Evolutionary conservation across 2,797 vertebrate species (phyloP), one percentile per base, ranked within the genome.

Genomic region (Gymnopithys bicolor): DNA sequence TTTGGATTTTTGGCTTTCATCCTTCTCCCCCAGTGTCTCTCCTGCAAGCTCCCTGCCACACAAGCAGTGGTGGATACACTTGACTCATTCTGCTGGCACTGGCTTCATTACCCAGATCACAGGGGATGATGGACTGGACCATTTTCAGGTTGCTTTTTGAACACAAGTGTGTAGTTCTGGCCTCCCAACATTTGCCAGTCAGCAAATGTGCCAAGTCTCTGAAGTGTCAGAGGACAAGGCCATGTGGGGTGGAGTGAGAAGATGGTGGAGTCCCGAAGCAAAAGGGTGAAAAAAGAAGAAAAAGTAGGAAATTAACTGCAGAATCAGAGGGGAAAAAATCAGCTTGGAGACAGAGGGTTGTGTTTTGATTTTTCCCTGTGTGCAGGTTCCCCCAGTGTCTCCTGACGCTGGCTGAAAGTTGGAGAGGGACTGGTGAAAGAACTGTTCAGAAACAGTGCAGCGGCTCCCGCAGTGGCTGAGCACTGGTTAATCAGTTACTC

Each of bases 401-500:
- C 30, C 55, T 71, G 3, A 0, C 28, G 78, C 49, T 84, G 84
- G 21, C 37, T 5, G 4, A 62, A 86, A 77, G 11, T 83, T 13
- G 32, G 30, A 77, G 73, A 25, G 45, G 46, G 24, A 27, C 35
- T 5, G 5, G 21, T 70, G 77, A 64, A 69, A 63, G 60, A 70
- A 3, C 63, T 19, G 52, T 39, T 83, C 64, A 77, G 32, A 84
- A 62, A 5, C 32, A 88, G 76, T 4, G 10, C 17, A 3, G 45
- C 2, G 8, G 33, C 19, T 84, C 43, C 55, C 0, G 1, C 45
- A 27, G 59, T 3, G 3, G 30, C 46, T 41, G 80, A 59, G 63
- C 3, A 2, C 62, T 76, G 84, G 96, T 97, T 97, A 96, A 97
- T 97, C 92, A 95, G 84, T 89, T 89, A 96, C 91, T 64, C 1